phyloP scores from a whole-genome alignment of 1,140 invertebrate genomes.

The Drosophila ercepeae region DNA sequence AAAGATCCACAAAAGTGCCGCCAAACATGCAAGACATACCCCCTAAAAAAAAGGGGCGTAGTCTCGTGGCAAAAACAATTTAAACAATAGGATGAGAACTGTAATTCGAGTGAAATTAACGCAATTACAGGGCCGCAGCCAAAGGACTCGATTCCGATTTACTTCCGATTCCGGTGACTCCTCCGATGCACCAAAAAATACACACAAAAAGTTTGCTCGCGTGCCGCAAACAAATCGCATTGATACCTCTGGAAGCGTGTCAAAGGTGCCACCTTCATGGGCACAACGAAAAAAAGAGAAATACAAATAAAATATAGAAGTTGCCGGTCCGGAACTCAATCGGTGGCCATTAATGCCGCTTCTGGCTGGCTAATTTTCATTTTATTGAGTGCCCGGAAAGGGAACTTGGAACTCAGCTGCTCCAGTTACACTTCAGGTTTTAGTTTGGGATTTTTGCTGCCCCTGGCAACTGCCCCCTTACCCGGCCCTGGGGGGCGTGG shows the following conservation, averaged over 20 bases:
- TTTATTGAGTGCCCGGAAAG: constrained; percentile 56
- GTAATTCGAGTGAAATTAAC: constrained; percentile 75
- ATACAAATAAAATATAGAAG: not conserved
- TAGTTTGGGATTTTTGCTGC: constrained; percentile 23
- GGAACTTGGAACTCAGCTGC: constrained; percentile 1
- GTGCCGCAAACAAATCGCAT: constrained; percentile 64
- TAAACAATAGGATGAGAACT: constrained; percentile 39
- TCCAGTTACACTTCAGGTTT: constrained; percentile 28
- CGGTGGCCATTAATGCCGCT: constrained; percentile 22
- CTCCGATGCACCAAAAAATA: constrained; percentile 18
- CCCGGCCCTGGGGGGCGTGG: constrained; percentile 5
- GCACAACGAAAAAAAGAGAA: not conserved
- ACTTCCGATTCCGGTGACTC: constrained; percentile 21
- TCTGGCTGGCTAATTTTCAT: constrained; percentile 23
- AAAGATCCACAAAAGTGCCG: constrained; percentile 57
- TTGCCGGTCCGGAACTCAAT: constrained; percentile 13
- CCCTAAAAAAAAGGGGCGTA: constrained; percentile 12
- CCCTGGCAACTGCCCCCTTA: constrained; percentile 18
- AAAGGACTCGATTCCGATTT: constrained; percentile 57
- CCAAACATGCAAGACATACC: constrained; percentile 63
- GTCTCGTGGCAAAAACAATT: constrained; percentile 54
- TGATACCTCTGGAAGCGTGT: constrained; percentile 73
- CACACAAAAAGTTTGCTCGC: constrained; percentile 42
- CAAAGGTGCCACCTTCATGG: constrained; percentile 54
- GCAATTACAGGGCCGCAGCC: constrained; percentile 67